A percentile compares a stretch with the other conserved stretches of the same genome.
phyloP scores from a whole-genome alignment of 1,140 invertebrate species.

The Battus philenor region DNA sequence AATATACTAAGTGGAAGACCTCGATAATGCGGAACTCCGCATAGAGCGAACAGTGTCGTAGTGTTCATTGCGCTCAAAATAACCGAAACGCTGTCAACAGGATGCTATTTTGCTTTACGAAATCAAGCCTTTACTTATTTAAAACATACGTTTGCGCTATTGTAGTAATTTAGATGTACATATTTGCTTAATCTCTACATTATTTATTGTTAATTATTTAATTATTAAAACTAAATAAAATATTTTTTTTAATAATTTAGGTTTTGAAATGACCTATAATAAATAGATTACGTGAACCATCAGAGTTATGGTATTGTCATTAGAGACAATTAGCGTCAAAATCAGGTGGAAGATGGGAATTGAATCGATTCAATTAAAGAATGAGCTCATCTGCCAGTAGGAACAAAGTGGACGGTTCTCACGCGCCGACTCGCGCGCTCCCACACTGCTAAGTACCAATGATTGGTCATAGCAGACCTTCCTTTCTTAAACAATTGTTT shows the following conservation, averaged over 20 bases:
- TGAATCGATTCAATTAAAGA: conserved; percentile 16
- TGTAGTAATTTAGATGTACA: too few species aligned
- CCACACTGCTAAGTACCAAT: conserved; percentile 45
- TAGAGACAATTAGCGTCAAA: neutral
- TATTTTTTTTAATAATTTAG: too few species aligned
- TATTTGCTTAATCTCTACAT: too few species aligned
- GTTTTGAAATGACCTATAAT: too few species aligned
- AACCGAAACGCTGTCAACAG: conserved; percentile 4
- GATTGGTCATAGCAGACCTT: conserved; percentile 56
- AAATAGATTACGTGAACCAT: too few species aligned
- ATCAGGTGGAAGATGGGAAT: conserved; percentile 8
- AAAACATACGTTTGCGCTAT: too few species aligned
- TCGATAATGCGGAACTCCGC: conserved; percentile 6
- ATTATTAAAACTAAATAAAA: too few species aligned
- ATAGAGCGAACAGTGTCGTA: neutral
- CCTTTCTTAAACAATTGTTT: conserved; percentile 34
- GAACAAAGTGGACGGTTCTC: conserved; percentile 48
- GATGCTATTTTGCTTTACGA: conserved; percentile 5
- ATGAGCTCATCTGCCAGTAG: conserved; percentile 33
- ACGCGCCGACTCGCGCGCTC: conserved; percentile 40
- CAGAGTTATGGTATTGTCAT: too few species aligned
- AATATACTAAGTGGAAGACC: neutral
- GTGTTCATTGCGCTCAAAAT: neutral
- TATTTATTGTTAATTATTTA: too few species aligned
- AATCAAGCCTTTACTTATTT: conserved; percentile 7